Percentiles rank a stretch among this genome's conserved stretches.
Evolutionary conservation across 2,888 invertebrate species (phyloP).

Genomic region (Silvanus unidentatus): DNA sequence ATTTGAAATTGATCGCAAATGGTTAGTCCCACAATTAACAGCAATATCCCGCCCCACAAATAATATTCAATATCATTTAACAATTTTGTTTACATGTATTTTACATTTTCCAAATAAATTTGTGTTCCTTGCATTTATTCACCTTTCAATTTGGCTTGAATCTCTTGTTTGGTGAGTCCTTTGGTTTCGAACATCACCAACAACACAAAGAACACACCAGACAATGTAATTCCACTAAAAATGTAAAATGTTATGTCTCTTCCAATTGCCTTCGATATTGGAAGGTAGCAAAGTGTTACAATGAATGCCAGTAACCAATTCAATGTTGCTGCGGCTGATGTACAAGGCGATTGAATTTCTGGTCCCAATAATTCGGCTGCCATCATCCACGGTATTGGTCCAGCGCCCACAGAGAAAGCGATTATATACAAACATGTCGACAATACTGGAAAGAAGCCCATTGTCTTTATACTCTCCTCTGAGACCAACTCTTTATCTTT

Average conservation of each 20-base stretch:
- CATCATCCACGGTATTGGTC: conserved; percentile 85
- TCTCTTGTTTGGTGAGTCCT: conserved; percentile 49
- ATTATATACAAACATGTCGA: conserved; percentile 70
- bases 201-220: conserved; percentile 62
- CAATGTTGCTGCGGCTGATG: conserved; percentile 70
- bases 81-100: too few relatives aligned
- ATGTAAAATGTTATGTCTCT: conserved; percentile 66
- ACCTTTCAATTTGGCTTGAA: conserved; percentile 17
- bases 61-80: too few relatives aligned
- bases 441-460: conserved; percentile 70
- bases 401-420: conserved; percentile 76
- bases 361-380: conserved; percentile 74
- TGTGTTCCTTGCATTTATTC: not conserved
- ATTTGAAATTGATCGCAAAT: too few relatives aligned
- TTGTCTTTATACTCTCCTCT: conserved; percentile 45
- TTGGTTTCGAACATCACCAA: conserved; percentile 64
- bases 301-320: conserved; percentile 78
- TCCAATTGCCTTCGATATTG: conserved; percentile 53
- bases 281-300: conserved; percentile 66
- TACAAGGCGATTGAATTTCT: conserved; percentile 69
- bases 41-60: too few relatives aligned
- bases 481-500: conserved; percentile 36
- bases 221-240: conserved; percentile 59
- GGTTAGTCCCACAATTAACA: too few relatives aligned
- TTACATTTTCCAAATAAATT: too few relatives aligned